Evolutionary conservation across 1,140 invertebrate species (phyloP).

Genomic region (Maconellicoccus hirsutus): DNA sequence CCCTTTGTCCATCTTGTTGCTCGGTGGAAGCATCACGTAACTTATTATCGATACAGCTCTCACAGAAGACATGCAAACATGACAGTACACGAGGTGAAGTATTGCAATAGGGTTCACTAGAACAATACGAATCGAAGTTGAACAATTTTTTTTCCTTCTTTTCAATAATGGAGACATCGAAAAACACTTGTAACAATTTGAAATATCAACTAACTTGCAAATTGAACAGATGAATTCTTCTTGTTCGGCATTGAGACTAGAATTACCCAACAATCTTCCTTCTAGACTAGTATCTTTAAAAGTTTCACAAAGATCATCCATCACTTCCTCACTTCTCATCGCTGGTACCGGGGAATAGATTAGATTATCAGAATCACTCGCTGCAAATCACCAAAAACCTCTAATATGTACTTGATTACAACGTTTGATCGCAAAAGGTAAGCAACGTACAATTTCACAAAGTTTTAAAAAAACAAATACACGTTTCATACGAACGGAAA

Average conservation of each 20-base stretch:
- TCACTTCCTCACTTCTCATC: background rate
- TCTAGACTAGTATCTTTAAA: slow-evolving; percentile 16
- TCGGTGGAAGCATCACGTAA: slow-evolving; percentile 43
- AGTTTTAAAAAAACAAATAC: no score
- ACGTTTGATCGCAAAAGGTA: no score
- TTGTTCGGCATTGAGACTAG: slow-evolving; percentile 1
- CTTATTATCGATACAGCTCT: slow-evolving; percentile 65
- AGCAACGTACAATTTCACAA: no score
- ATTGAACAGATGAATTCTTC: slow-evolving; percentile 22
- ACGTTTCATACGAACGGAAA: no score
- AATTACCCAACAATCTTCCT: background rate
- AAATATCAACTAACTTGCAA: slow-evolving; percentile 24
- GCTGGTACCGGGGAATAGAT: background rate
- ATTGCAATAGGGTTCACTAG: slow-evolving; percentile 43
- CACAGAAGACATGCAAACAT: slow-evolving; percentile 88
- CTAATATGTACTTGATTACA: no score
- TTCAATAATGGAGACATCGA: no score
- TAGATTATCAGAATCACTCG: no score
- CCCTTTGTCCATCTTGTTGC: slow-evolving; percentile 40
- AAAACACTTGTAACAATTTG: no score
- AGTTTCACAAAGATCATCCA: background rate
- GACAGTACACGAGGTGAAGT: slow-evolving; percentile 70
- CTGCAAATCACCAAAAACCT: no score
- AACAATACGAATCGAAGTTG: background rate
- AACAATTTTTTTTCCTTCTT: no score